phyloP scores from a whole-genome alignment of 2,888 invertebrate species.

The Synanthedon tipuliformis region DNA sequence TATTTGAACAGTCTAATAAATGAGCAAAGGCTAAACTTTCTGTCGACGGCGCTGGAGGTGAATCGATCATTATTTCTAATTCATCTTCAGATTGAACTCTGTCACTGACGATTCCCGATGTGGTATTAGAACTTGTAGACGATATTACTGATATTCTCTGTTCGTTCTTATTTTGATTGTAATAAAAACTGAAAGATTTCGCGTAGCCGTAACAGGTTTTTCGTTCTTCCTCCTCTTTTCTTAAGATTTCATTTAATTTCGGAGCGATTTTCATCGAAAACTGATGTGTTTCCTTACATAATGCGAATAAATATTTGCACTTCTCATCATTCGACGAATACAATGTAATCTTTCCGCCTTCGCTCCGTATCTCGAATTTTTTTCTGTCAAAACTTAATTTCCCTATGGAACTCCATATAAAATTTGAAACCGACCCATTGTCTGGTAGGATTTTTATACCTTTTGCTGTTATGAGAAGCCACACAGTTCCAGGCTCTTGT shows the following conservation, averaged over 20 bases:
- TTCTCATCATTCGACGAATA: conserved; percentile 94
- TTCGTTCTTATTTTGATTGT: conserved; percentile 76
- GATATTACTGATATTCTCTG: conserved; percentile 92
- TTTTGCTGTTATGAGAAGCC: conserved; percentile 91
- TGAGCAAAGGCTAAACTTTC: conserved; percentile 86
- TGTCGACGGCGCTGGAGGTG: conserved; percentile 86
- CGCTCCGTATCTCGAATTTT: conserved; percentile 95
- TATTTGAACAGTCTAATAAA: conserved; percentile 74
- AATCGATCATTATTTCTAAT: conserved; percentile 87
- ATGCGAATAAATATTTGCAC: conserved; percentile 87
- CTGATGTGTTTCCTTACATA: conserved; percentile 94
- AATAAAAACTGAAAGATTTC: conserved; percentile 70
- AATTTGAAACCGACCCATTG: conserved; percentile 77
- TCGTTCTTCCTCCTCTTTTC: conserved; percentile 81
- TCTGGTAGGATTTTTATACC: conserved; percentile 90
- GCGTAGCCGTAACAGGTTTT: conserved; percentile 82
- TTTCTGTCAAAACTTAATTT: conserved; percentile 96
- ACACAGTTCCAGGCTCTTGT: conserved; percentile 81
- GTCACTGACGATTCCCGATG: conserved; percentile 96
- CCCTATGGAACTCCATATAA: conserved; percentile 95
- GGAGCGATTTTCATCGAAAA: conserved; percentile 94
- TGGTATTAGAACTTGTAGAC: conserved; percentile 95
- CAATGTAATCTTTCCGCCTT: conserved; percentile 87
- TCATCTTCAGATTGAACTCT: conserved; percentile 95
- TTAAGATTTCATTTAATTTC: conserved; percentile 83